phyloP scores from a whole-genome alignment of 2,888 invertebrate species.

The Alentia gelatinosa region DNA sequence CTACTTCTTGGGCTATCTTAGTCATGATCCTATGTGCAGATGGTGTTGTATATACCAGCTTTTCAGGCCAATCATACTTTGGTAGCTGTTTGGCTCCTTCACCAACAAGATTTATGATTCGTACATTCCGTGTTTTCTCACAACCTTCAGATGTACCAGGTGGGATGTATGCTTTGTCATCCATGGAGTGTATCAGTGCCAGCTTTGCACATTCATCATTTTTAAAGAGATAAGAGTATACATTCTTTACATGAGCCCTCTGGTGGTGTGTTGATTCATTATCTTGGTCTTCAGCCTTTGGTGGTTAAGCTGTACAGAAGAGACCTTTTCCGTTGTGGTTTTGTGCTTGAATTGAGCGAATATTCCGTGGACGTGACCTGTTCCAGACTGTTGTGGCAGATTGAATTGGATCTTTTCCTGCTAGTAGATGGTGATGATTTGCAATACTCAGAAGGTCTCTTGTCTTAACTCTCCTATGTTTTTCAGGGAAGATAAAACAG shows the following conservation, averaged over 20 bases:
- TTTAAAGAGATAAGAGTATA: background rate
- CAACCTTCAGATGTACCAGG: background rate
- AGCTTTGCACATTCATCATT: background rate
- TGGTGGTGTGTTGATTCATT: constrained; percentile 6
- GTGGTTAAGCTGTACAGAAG: background rate
- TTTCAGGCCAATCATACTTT: background rate
- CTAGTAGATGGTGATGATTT: background rate
- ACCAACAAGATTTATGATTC: background rate
- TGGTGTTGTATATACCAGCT: background rate
- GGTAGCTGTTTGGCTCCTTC: background rate
- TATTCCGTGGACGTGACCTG: background rate
- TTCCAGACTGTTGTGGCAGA: constrained; percentile 10
- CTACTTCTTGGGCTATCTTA: background rate
- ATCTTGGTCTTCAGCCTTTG: background rate
- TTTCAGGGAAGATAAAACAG: too few relatives aligned
- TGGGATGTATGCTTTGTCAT: background rate
- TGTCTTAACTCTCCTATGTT: background rate
- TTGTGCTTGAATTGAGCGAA: background rate
- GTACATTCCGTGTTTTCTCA: background rate
- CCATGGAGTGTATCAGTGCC: background rate
- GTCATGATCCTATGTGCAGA: background rate
- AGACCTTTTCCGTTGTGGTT: background rate
- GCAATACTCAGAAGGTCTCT: background rate
- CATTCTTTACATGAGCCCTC: background rate
- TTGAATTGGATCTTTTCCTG: background rate